Conservation (phyloP, 2,113 vertebrate genomes). For the Microcebus tavaratra region DNA sequence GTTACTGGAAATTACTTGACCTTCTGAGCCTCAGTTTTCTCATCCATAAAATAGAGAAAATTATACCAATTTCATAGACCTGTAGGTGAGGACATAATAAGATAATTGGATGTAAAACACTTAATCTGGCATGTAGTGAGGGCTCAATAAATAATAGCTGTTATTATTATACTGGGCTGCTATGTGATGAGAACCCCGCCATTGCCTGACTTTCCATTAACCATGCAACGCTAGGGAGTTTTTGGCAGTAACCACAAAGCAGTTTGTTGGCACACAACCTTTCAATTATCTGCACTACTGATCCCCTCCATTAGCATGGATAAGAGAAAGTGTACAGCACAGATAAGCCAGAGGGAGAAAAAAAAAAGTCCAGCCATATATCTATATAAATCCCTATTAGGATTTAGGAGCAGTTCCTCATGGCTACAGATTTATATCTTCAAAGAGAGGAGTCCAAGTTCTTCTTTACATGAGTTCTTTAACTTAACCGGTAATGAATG, state of each 20-base stretch:
- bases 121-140: not conserved
- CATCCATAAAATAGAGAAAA: not conserved
- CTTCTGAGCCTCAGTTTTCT: conserved; percentile 27
- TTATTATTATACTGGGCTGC: conserved; percentile 6
- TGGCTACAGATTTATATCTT: not conserved
- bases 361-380: not conserved
- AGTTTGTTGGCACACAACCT: conserved; percentile 65
- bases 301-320: conserved; percentile 56
- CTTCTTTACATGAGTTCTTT: not conserved
- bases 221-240: conserved; percentile 49
- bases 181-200: not conserved
- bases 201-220: conserved; percentile 55
- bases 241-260: conserved; percentile 64
- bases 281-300: conserved; percentile 76
- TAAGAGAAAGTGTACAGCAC: conserved; percentile 46
- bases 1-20: not conserved
- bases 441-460: not conserved
- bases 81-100: not conserved
- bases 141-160: conserved; percentile 40
- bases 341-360: conserved; percentile 49
- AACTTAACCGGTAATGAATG: not conserved
- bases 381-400: conserved; percentile 39
- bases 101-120: not conserved
- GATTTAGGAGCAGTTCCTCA: not conserved
- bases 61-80: not conserved